Evolutionary conservation across 2,797 vertebrate species (phyloP).

Genomic region (Platalea minor): DNA sequence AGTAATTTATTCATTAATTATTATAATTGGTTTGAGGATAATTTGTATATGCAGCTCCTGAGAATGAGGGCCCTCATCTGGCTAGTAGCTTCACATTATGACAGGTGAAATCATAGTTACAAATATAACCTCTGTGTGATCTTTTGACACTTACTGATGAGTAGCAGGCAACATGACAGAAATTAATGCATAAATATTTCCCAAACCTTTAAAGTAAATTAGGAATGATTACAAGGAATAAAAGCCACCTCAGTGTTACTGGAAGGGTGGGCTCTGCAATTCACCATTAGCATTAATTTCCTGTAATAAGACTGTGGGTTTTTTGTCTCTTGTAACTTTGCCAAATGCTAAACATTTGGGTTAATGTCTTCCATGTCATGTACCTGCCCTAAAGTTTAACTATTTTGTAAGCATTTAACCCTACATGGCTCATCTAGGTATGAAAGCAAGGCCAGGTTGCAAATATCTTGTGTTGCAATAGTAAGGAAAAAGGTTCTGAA

Average conservation of each 20-base stretch:
- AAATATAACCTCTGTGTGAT: not conserved
- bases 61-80: not conserved
- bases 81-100: not conserved
- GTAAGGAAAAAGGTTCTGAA: not conserved
- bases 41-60: not conserved
- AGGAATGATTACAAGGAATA: not conserved
- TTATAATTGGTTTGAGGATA: not conserved
- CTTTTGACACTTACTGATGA: not conserved
- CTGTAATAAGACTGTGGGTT: not conserved
- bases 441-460: not conserved
- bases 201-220: slow-evolving; percentile 10
- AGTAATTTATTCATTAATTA: not conserved
- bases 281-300: not conserved
- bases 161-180: not conserved
- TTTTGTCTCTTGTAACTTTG: not conserved
- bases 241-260: not conserved
- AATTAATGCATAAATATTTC: not conserved
- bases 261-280: not conserved
- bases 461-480: not conserved
- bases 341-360: not conserved
- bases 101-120: not conserved
- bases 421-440: not conserved
- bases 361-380: not conserved
- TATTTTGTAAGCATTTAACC: not conserved
- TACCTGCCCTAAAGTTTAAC: not conserved